Conservation (phyloP, 2,888 invertebrate genomes). For the Nephrotoma flavescens region DNA sequence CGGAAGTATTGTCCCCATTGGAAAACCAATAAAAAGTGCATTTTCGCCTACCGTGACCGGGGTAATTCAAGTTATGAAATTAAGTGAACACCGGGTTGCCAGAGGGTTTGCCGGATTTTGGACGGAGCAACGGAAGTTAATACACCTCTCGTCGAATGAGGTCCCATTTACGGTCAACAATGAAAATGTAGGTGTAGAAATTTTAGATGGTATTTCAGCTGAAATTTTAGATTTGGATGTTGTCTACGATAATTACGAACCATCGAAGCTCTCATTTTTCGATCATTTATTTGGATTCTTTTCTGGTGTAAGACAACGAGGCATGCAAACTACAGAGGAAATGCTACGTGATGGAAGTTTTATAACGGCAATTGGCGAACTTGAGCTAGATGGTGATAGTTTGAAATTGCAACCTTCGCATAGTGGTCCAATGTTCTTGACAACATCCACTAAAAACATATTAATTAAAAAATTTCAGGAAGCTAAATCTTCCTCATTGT, state of each 20-base stretch:
- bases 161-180: slow-evolving; percentile 63
- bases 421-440: slow-evolving; percentile 61
- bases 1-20: slow-evolving; percentile 60
- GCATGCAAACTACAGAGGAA: slow-evolving; percentile 75
- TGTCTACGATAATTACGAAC: slow-evolving; percentile 69
- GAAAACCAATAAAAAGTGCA: slow-evolving; percentile 57
- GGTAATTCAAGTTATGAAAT: slow-evolving; percentile 62
- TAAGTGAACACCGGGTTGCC: slow-evolving; percentile 72
- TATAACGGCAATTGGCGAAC: slow-evolving; percentile 66
- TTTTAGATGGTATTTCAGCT: slow-evolving; percentile 59
- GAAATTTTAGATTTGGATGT: slow-evolving; percentile 65
- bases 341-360: slow-evolving; percentile 70
- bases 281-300: slow-evolving; percentile 77
- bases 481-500: slow-evolving; percentile 55
- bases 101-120: slow-evolving; percentile 73
- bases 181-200: slow-evolving; percentile 49
- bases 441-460: slow-evolving; percentile 61
- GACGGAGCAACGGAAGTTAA: slow-evolving; percentile 65
- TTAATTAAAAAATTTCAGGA: slow-evolving; percentile 57
- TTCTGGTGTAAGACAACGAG: slow-evolving; percentile 66
- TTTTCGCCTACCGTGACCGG: slow-evolving; percentile 59
- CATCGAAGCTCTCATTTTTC: slow-evolving; percentile 56
- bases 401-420: slow-evolving; percentile 59
- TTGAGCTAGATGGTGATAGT: slow-evolving; percentile 48
- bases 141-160: slow-evolving; percentile 63